Conservation (phyloP, 2,797 vertebrate genomes). For the Mormyrops boulengeri region DNA sequence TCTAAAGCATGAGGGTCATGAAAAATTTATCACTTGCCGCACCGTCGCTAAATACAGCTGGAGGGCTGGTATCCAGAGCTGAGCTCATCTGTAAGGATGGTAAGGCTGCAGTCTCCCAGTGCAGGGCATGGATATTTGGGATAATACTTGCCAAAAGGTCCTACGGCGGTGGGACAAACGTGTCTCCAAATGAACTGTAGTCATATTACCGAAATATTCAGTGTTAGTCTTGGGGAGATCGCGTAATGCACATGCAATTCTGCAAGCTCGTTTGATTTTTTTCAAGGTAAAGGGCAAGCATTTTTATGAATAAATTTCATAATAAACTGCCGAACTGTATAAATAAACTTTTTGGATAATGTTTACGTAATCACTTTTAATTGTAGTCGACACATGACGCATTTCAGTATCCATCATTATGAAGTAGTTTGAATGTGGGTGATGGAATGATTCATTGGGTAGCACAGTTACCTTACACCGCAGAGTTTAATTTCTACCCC, state of each 20-base stretch:
- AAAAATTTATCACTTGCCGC: constrained; percentile 78
- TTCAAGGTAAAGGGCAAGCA: constrained; percentile 50
- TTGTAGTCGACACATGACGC: background rate
- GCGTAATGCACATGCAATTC: constrained; percentile 56
- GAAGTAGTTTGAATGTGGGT: background rate
- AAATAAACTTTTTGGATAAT: background rate
- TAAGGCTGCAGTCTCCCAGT: constrained; percentile 40
- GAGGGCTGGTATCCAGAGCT: constrained; percentile 65
- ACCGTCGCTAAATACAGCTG: constrained; percentile 75
- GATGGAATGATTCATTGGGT: background rate
- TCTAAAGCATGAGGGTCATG: constrained; percentile 73
- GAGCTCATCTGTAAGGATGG: constrained; percentile 65
- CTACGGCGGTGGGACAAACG: constrained; percentile 61
- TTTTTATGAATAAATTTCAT: constrained; percentile 45
- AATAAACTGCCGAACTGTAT: background rate
- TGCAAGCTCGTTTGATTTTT: constrained; percentile 58
- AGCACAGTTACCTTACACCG: background rate
- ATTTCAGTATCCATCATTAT: background rate
- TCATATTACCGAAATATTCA: constrained; percentile 72
- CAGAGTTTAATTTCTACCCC: background rate
- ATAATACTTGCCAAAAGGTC: constrained; percentile 56
- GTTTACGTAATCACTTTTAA: background rate
- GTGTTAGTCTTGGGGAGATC: constrained; percentile 67
- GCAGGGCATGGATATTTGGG: constrained; percentile 57
- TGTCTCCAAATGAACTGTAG: constrained; percentile 71